Evolutionary conservation across 1,140 invertebrate genomes (phyloP).

Genomic region (Rhysida immarginata): DNA sequence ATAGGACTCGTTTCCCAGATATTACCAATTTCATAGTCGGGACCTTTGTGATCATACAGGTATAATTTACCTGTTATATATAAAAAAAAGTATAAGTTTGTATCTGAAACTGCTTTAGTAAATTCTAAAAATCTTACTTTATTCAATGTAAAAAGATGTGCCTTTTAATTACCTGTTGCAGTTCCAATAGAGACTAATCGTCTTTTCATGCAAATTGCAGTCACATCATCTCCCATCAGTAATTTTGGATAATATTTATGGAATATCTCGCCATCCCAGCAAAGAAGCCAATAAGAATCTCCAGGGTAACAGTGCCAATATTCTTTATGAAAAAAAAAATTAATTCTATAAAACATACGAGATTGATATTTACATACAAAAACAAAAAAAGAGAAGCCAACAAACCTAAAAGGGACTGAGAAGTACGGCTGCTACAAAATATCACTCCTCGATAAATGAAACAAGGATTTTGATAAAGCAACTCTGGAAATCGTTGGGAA

Average conservation of each 20-base stretch:
- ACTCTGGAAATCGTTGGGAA: background rate
- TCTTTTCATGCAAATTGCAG: constrained; percentile 4
- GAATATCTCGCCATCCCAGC: constrained; percentile 2
- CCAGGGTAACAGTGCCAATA: constrained; percentile 6
- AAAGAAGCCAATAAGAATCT: constrained; percentile 4
- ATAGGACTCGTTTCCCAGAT: background rate
- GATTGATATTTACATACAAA: background rate
- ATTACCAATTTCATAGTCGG: background rate
- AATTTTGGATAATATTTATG: constrained; percentile 5
- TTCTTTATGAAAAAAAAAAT: background rate
- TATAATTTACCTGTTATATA: background rate
- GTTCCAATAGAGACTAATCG: background rate
- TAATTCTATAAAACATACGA: background rate
- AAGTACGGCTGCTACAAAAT: constrained; percentile 5
- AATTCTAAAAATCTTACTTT: no score
- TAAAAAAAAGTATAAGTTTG: no score
- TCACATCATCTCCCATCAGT: constrained; percentile 3
- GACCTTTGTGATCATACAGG: constrained; percentile 1
- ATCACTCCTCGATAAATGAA: constrained; percentile 3
- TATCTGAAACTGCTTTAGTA: no score
- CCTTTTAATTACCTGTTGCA: background rate
- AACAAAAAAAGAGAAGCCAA: background rate
- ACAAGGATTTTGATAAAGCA: constrained; percentile 5
- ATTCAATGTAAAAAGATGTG: no score
- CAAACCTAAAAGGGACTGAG: constrained; percentile 1